Percentiles rank a stretch among this genome's conserved stretches.
Conservation (phyloP, 2,888 invertebrate genomes). For the Eucera pruinosa region DNA sequence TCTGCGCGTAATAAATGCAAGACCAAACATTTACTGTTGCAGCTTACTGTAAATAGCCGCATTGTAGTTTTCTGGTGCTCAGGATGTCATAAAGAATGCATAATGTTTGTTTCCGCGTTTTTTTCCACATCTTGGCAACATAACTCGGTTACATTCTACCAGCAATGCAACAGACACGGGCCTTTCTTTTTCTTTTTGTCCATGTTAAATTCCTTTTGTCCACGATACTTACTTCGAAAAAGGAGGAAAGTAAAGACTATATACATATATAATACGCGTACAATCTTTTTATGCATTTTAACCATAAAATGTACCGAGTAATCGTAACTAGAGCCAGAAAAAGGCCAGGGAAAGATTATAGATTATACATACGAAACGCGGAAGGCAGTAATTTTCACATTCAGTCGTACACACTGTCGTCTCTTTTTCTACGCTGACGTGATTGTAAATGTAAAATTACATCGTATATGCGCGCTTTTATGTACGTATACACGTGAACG, state of each 20-base stretch:
- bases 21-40: not conserved
- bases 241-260: not conserved
- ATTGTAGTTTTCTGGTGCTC: not conserved
- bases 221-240: not conserved
- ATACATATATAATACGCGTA: no score
- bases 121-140: constrained; percentile 20
- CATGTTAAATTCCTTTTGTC: not conserved
- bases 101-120: constrained; percentile 26
- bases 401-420: not conserved
- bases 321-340: not conserved
- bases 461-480: not conserved
- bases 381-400: not conserved
- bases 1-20: not conserved
- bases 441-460: constrained; percentile 16
- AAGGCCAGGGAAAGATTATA: not conserved
- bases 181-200: not conserved
- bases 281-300: not conserved
- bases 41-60: not conserved
- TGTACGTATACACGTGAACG: constrained; percentile 1
- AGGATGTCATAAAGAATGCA: constrained; percentile 18
- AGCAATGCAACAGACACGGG: not conserved
- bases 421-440: not conserved
- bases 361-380: not conserved
- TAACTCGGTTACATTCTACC: constrained; percentile 19
- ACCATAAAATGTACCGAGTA: not conserved